These are phyloP conservation scores for Polypedilum vanderplanki DNA, from an alignment of 1,140 invertebrate genomes.

Conservation along the genomic window DNA sequence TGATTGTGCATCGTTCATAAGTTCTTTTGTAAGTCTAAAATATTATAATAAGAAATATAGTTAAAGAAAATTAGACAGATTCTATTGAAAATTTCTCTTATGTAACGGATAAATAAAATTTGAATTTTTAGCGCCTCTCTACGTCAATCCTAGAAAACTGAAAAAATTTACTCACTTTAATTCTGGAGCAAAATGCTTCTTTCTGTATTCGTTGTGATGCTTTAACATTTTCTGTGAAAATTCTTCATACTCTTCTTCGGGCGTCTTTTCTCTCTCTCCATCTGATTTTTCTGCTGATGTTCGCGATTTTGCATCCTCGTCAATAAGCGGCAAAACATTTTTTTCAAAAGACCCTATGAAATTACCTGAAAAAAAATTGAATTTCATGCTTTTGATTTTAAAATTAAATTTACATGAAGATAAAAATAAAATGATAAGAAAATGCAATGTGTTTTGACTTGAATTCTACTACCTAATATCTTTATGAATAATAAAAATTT, in stretches of 20 bases:
- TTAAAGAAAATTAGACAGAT: too few relatives aligned
- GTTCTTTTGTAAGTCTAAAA: conserved; percentile 45
- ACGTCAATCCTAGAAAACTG: neutral
- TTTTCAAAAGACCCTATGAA: conserved; percentile 66
- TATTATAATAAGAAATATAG: conserved; percentile 26
- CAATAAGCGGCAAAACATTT: conserved; percentile 58
- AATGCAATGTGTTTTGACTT: too few relatives aligned
- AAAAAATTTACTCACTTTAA: conserved; percentile 42
- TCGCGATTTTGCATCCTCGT: conserved; percentile 34
- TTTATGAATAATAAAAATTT: too few relatives aligned
- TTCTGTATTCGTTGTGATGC: conserved; percentile 70
- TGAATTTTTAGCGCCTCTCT: neutral
- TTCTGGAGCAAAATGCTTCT: conserved; percentile 60
- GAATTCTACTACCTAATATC: too few relatives aligned
- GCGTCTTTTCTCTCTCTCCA: neutral
- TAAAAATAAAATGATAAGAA: too few relatives aligned
- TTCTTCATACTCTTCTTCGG: conserved; percentile 32
- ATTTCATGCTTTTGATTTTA: too few relatives aligned
- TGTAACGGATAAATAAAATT: conserved; percentile 30
- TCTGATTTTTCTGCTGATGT: conserved; percentile 37
- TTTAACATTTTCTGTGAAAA: conserved; percentile 58
- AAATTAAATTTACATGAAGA: too few relatives aligned
- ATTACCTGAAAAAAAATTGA: conserved; percentile 49
- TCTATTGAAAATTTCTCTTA: too few relatives aligned
- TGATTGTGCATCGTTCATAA: conserved; percentile 53